Evolutionary conservation across 2,888 invertebrate species (phyloP).

Genomic region (Exocentrus adspersus): DNA sequence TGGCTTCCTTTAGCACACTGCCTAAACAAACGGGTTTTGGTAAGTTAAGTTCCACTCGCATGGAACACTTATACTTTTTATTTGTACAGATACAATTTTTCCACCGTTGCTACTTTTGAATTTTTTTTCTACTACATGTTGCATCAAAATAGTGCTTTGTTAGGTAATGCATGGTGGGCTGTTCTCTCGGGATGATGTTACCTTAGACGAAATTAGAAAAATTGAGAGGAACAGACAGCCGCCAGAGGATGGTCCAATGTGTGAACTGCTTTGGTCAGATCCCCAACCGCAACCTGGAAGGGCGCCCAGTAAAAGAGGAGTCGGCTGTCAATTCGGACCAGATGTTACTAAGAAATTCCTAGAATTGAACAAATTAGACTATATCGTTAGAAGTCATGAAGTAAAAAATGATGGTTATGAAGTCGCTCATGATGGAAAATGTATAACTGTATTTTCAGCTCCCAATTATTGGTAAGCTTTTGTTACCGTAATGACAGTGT

Average conservation of each 20-base stretch:
- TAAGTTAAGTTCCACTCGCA: no score
- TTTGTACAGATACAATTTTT: no score
- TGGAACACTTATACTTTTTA: no score
- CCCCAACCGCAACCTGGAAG: conserved; percentile 91
- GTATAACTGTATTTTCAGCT: conserved; percentile 99
- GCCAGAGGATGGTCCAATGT: conserved; percentile 96
- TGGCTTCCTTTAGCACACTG: conserved; percentile 96
- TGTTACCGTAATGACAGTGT: no score
- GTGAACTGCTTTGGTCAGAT: conserved; percentile 98
- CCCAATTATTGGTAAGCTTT: conserved; percentile 94
- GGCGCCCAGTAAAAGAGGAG: conserved; percentile 95
- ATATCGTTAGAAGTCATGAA: conserved; percentile 96
- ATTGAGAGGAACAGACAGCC: conserved; percentile 96
- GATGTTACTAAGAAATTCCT: conserved; percentile 93
- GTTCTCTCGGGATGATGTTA: conserved; percentile 92
- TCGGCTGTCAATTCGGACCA: conserved; percentile 98
- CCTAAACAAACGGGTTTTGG: conserved; percentile 84
- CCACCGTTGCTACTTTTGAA: no score
- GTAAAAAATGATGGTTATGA: conserved; percentile 98
- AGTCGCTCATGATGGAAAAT: conserved; percentile 92
- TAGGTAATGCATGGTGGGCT: conserved; percentile 98
- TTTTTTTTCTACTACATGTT: no score
- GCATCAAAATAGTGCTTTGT: conserved; percentile 4
- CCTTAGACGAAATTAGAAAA: conserved; percentile 89
- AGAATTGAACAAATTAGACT: conserved; percentile 86